Conservation (phyloP, 2,113 vertebrate species). For the Micromys minutus region DNA sequence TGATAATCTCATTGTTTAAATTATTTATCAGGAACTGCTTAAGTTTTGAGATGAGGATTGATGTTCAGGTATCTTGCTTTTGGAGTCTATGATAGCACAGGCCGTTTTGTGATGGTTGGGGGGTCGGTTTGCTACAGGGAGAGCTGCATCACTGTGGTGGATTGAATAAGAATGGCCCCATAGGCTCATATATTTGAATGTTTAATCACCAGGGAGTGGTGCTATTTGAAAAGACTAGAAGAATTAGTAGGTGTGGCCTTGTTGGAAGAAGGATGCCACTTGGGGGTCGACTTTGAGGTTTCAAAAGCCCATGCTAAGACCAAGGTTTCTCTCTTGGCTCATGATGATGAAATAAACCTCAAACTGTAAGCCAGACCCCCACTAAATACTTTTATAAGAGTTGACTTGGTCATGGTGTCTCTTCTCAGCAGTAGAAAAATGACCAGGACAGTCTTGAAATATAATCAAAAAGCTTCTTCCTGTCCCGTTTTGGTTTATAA, state of each 20-base stretch:
- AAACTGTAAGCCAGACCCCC: neutral
- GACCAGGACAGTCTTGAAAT: conserved; percentile 1
- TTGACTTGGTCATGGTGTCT: neutral
- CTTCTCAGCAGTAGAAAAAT: neutral
- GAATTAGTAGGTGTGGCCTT: neutral
- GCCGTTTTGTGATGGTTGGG: conserved; percentile 29
- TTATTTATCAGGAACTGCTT: conserved; percentile 49
- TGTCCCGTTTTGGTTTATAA: conserved; percentile 24
- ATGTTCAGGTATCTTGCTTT: conserved; percentile 37
- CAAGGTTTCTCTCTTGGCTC: neutral
- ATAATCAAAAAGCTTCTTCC: conserved; percentile 15
- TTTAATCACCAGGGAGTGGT: neutral
- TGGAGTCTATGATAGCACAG: neutral
- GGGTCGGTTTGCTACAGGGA: conserved; percentile 6
- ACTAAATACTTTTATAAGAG: neutral
- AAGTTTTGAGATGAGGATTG: neutral
- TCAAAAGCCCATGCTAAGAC: neutral
- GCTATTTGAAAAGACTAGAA: neutral
- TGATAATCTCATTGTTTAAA: conserved; percentile 14
- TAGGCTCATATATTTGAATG: neutral
- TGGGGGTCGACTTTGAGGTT: neutral
- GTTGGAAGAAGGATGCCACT: neutral
- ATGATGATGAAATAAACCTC: neutral
- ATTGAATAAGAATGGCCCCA: neutral
- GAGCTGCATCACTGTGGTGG: neutral